A percentile compares a stretch with the other conserved stretches of the same genome.
Evolutionary conservation across 1,140 invertebrate genomes (phyloP).

Genomic region (Aphelenchoides avenae): DNA sequence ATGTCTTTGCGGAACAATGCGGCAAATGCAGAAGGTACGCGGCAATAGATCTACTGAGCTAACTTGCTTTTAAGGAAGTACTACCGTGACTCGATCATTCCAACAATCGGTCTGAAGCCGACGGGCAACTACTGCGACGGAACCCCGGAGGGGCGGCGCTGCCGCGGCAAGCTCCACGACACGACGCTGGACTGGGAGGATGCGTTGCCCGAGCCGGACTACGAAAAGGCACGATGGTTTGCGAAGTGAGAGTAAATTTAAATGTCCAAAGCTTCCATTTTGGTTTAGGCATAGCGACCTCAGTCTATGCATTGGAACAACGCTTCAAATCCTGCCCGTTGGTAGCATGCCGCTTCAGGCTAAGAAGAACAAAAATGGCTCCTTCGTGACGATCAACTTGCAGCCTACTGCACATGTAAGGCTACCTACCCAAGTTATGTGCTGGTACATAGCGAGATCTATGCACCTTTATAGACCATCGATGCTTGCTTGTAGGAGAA

Average conservation of each 20-base stretch:
- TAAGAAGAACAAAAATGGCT: slow-evolving; percentile 79
- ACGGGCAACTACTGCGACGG: slow-evolving; percentile 73
- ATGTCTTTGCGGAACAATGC: slow-evolving; percentile 94
- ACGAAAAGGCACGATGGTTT: slow-evolving; percentile 61
- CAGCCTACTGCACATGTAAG: slow-evolving; percentile 89
- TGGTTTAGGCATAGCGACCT: slow-evolving; percentile 72
- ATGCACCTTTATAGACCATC: background rate
- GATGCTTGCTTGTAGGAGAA: slow-evolving; percentile 44
- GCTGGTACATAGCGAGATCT: background rate
- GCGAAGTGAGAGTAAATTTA: slow-evolving; percentile 20
- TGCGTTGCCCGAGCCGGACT: slow-evolving; percentile 81
- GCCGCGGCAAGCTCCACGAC: slow-evolving; percentile 77
- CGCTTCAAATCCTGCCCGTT: slow-evolving; percentile 92
- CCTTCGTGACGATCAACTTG: slow-evolving; percentile 88
- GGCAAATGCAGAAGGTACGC: slow-evolving; percentile 77
- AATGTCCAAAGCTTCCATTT: slow-evolving; percentile 25
- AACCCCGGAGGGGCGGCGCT: slow-evolving; percentile 57
- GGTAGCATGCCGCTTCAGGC: slow-evolving; percentile 84
- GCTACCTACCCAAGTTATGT: slow-evolving; percentile 3
- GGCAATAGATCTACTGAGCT: background rate
- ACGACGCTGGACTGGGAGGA: slow-evolving; percentile 98
- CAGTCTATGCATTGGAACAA: slow-evolving; percentile 87
- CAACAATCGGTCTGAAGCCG: slow-evolving; percentile 72
- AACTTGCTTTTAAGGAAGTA: slow-evolving; percentile 31
- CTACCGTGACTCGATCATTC: slow-evolving; percentile 36